These are phyloP conservation scores for Sebastes melanostomus DNA, from an alignment of 2,797 vertebrate genomes.

Conservation along the genomic window DNA sequence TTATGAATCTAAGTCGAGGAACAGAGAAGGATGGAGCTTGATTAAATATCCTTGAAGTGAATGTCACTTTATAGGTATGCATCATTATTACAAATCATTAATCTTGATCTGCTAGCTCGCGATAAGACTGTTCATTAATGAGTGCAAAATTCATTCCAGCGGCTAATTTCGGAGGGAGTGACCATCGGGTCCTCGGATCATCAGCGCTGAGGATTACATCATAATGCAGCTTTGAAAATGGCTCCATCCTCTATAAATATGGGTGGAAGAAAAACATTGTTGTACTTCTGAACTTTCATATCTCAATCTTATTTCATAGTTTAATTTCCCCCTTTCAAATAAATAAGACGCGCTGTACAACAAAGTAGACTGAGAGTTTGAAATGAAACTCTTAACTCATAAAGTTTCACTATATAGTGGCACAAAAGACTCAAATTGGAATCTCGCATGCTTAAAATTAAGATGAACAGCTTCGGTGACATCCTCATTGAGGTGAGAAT, in stretches of 20 bases:
- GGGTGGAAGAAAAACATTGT: not conserved
- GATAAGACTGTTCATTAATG: constrained; percentile 74
- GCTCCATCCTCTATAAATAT: not conserved
- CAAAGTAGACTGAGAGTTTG: not conserved
- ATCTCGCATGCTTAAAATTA: not conserved
- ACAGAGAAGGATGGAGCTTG: constrained; percentile 53
- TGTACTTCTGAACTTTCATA: not conserved
- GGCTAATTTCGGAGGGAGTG: constrained; percentile 63
- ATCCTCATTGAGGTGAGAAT: not conserved
- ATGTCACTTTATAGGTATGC: constrained; percentile 70
- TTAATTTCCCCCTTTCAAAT: not conserved
- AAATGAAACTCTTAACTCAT: constrained; percentile 47
- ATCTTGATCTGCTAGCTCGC: constrained; percentile 71
- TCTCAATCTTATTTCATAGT: not conserved
- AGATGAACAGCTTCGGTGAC: constrained; percentile 5
- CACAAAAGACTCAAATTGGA: not conserved
- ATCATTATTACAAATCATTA: constrained; percentile 78
- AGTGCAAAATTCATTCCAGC: constrained; percentile 58
- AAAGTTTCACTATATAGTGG: not conserved
- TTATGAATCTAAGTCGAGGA: constrained; percentile 49
- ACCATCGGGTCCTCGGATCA: constrained; percentile 54
- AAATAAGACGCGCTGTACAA: not conserved
- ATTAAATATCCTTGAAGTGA: constrained; percentile 72
- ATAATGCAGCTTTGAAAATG: constrained; percentile 29
- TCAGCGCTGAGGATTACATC: constrained; percentile 24